phyloP scores from a whole-genome alignment of 2,113 vertebrate genomes.

The Hemibagrus wyckioides region DNA sequence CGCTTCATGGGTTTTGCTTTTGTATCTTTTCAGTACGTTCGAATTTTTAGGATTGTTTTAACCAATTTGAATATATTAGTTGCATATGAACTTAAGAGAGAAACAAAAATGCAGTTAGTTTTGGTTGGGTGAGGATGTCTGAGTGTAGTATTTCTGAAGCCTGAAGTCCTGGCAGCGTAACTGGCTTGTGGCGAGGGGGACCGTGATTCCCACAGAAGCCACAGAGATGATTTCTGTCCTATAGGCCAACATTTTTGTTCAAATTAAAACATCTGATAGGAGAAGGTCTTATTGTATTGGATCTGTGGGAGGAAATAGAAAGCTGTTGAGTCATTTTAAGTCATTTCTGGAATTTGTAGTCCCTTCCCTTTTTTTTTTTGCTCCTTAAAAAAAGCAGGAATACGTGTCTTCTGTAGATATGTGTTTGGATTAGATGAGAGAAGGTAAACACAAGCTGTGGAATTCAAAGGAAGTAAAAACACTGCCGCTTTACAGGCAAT shows the following conservation, averaged over 20 bases:
- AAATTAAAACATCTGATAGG: conserved; percentile 4
- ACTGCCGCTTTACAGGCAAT: not conserved
- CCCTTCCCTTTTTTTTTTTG: not conserved
- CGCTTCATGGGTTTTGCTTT: no score
- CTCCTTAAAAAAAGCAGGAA: not conserved
- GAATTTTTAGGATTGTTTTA: conserved; percentile 12
- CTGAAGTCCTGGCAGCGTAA: not conserved
- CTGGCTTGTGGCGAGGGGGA: not conserved
- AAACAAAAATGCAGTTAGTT: not conserved
- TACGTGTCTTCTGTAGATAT: not conserved
- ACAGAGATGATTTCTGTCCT: not conserved
- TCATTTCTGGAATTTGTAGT: not conserved
- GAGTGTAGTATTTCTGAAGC: not conserved
- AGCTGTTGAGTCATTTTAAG: conserved; percentile 19
- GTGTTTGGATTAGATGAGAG: conserved; percentile 22
- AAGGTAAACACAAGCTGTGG: conserved; percentile 18
- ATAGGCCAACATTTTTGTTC: not conserved
- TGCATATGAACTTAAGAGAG: not conserved
- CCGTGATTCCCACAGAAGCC: not conserved
- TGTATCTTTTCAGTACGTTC: not conserved
- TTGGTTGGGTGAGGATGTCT: not conserved
- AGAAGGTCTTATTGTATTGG: not conserved
- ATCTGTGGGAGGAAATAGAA: conserved; percentile 20
- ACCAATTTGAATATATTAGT: not conserved
- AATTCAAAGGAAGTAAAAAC: conserved; percentile 25